Base-by-base conservation (phyloP, 2,888 invertebrate genomes). In the Listrodromus nycthemerus region DNA sequence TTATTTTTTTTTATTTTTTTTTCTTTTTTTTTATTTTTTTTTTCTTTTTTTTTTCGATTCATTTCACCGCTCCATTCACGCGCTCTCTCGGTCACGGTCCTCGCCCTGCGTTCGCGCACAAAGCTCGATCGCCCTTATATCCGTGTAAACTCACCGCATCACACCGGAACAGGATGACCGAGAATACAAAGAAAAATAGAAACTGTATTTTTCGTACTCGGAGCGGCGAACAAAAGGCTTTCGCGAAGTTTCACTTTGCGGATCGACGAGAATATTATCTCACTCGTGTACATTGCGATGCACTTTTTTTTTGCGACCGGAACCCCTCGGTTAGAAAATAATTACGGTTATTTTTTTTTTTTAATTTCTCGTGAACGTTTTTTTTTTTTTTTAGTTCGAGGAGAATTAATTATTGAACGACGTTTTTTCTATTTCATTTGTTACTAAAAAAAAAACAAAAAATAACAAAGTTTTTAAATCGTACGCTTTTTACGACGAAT, bases 1-100 rank as follows among this genome's bases (percentile, higher is more conserved):
- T 16, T 24, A 41, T 45, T 55, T 30, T 24, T 55, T 55, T 52
- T 55, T n/a, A n/a, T n/a, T 89, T 58, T 83, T 21, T 41, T 37
- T n/a, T 73, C 30, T 30, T 67, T 69, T 19, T 33, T 21, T 16
- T 37, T 13, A 13, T 45, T 55, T 33, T 27, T 58, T 58, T 13
- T 24, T 55, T n/a, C 5, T 24, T 58, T 45, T 55, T 30, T 24
- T 55, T 55, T 52, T 55, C 10, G 41, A 58, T 27, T 41, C 58
- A 45, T 27, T 16, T 16, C 10, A 58, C 27, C 27, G n/a, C 30
- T 27, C 73, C 27, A 61, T 45, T 61, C 41, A 19, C 45, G 27
- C 8, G 48, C 27, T 16, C 45, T 45, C 45, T n/a, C 41, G 24
- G 19, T 6, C 27, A 30, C 27, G 27, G 16, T 13, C 27, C 16